Evolutionary conservation across 2,797 vertebrate genomes (phyloP).

Genomic region (Danio albolineatus): DNA sequence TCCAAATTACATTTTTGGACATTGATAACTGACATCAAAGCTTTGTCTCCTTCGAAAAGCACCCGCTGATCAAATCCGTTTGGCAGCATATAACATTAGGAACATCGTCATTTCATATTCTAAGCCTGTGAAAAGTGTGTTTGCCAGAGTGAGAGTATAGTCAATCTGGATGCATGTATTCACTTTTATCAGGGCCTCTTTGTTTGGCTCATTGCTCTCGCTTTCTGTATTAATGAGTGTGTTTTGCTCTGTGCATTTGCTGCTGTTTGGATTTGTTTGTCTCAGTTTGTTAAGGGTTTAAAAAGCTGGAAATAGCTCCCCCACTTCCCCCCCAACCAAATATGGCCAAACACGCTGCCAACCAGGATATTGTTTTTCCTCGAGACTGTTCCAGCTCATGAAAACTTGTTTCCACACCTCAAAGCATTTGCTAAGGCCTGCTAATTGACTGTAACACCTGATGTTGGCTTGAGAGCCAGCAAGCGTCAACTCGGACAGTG

Average conservation of each 20-base stretch:
- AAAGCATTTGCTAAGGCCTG: constrained; percentile 57
- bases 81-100: constrained; percentile 68
- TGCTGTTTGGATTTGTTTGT: constrained; percentile 46
- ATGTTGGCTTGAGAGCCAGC: constrained; percentile 77
- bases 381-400: constrained; percentile 69
- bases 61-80: constrained; percentile 72
- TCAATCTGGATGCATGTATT: constrained; percentile 60
- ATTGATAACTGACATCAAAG: neutral
- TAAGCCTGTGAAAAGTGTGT: constrained; percentile 29
- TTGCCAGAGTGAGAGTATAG: constrained; percentile 43
- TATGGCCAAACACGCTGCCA: constrained; percentile 35
- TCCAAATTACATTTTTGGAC: constrained; percentile 73
- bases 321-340: constrained; percentile 28
- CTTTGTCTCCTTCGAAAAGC: constrained; percentile 1
- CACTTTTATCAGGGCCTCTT: constrained; percentile 61
- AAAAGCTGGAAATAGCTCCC: constrained; percentile 39
- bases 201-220: constrained; percentile 56
- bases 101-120: constrained; percentile 64
- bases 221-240: constrained; percentile 59
- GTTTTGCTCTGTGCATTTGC: constrained; percentile 58
- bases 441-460: constrained; percentile 83
- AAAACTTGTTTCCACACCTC: constrained; percentile 31
- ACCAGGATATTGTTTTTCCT: constrained; percentile 61
- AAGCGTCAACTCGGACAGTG: constrained; percentile 72
- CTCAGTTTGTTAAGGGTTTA: constrained; percentile 51